A percentile compares a stretch with the other conserved stretches of the same genome.
phyloP scores from a whole-genome alignment of 2,797 vertebrate species.

The Gobionotothen gibberifrons region DNA sequence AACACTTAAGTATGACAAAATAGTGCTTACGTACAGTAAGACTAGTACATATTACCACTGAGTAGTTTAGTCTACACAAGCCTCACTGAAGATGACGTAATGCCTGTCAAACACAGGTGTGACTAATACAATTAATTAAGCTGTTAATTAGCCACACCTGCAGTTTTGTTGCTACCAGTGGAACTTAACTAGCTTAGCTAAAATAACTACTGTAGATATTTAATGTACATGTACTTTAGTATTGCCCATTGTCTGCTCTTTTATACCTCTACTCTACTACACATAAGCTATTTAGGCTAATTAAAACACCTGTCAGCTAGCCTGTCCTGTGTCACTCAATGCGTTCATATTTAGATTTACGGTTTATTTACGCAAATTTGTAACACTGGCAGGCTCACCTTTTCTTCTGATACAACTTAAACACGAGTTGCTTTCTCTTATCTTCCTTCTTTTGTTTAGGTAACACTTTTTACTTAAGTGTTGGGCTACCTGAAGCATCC shows the following conservation, averaged over 20 bases:
- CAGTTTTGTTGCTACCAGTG: neutral
- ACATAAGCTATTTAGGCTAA: too few relatives aligned
- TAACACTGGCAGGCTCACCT: neutral
- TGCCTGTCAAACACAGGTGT: neutral
- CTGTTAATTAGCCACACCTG: constrained; percentile 1
- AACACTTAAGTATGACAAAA: too few relatives aligned
- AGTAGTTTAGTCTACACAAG: neutral
- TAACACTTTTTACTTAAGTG: neutral
- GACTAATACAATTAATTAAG: neutral
- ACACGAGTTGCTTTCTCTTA: neutral
- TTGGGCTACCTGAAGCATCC: neutral
- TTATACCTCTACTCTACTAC: too few relatives aligned
- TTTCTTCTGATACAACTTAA: neutral
- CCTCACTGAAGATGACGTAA: neutral
- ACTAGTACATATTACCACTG: neutral
- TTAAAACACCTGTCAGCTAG: too few relatives aligned
- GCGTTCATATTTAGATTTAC: too few relatives aligned
- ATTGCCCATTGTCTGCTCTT: neutral
- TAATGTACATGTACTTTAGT: neutral
- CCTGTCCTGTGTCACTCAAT: too few relatives aligned
- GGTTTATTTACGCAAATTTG: neutral
- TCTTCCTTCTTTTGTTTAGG: neutral
- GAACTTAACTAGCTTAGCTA: neutral
- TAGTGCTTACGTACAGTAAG: too few relatives aligned
- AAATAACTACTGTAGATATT: neutral